Evolutionary conservation across 2,113 vertebrate genomes (phyloP), one percentile per base, ranked within the genome.

Genomic region (Regulus satrapa): DNA sequence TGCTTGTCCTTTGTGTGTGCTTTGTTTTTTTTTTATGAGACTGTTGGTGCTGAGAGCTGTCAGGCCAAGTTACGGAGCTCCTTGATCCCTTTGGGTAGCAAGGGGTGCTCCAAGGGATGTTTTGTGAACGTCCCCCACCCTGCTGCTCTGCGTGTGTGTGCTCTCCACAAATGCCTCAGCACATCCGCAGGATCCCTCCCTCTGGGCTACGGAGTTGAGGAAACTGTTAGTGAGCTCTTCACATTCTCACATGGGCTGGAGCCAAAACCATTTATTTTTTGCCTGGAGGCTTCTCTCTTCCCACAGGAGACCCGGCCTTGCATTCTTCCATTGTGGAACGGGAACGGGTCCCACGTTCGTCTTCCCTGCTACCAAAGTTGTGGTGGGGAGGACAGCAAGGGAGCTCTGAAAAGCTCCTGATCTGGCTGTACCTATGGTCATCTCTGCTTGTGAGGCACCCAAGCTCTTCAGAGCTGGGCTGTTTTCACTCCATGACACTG

Each of bases 251-350:
- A 41, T 92, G 92, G 61, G 88, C 68, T 1, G 2, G 64, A 96
- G 96, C 96, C 95, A 97, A 93, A 97, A 62, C 63, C 61, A 16
- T 90, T 92, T 92, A 25, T 31, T 86, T 96, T 91, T 93, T 94
- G 94, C 93, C 85, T 80, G 62, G 88, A 96, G 93, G 88, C 82
- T 92, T 90, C 92, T 94, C 54, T 83, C 68, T 94, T 96, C 93
- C 95, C 96, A 90, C 94, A 90, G 73, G 93, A 96, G 90, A 95
- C 92, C 55, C 6, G 31, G 89, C 87, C 59, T 94, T 72, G 71
- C 92, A 94, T 97, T 97, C 94, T 83, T 95, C 81, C 74, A 36
- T 17, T 72, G 74, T 80, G 88, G 92, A 61, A 64, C 0, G 1
- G 59, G 85, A 94, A 75, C 1, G 28, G 72, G 79, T 95, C 93